phyloP scores from a whole-genome alignment of 2,888 invertebrate genomes.

The Coelinius sp. region DNA sequence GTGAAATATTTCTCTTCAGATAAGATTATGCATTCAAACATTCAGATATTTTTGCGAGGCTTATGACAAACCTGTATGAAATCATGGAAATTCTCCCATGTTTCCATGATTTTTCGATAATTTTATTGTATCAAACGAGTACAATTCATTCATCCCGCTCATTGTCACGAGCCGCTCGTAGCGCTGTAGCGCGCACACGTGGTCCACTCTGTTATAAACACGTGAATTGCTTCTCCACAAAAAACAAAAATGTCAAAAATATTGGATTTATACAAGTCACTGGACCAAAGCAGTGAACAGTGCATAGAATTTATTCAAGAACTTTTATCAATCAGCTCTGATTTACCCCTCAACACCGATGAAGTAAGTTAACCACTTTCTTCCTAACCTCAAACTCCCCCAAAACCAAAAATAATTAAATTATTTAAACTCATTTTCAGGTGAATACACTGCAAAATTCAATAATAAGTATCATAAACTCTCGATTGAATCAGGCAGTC shows the following conservation, averaged over 20 bases:
- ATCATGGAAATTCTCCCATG: too few species aligned
- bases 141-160: background rate
- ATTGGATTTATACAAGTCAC: slow-evolving; percentile 51
- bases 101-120: too few species aligned
- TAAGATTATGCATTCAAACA: background rate
- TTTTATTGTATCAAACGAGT: too few species aligned
- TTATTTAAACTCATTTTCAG: slow-evolving; percentile 47
- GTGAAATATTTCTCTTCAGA: background rate
- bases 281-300: slow-evolving; percentile 51
- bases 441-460: slow-evolving; percentile 49
- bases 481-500: slow-evolving; percentile 55
- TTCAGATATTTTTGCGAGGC: background rate
- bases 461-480: slow-evolving; percentile 56
- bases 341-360: slow-evolving; percentile 53
- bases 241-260: slow-evolving; percentile 41
- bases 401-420: slow-evolving; percentile 14
- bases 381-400: background rate
- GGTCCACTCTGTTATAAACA: slow-evolving; percentile 12
- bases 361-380: slow-evolving; percentile 53
- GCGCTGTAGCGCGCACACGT: background rate
- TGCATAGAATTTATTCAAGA: slow-evolving; percentile 52
- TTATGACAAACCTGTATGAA: too few species aligned
- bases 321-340: slow-evolving; percentile 50
- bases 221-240: background rate
- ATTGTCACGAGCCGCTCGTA: background rate